Evolutionary conservation across 2,888 invertebrate genomes (phyloP).

Genomic region (Aphrophora alni): DNA sequence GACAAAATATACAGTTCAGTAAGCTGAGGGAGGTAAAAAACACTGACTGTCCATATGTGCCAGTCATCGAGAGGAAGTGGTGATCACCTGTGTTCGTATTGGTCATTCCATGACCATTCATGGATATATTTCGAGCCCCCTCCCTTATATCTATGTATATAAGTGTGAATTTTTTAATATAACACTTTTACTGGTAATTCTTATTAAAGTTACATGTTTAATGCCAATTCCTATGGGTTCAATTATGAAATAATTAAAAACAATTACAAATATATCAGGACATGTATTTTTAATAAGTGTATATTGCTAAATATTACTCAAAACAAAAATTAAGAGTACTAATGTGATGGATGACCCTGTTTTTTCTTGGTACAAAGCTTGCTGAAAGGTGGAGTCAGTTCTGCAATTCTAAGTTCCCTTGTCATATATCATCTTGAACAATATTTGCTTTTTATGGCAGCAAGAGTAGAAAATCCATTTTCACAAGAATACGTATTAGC

Average conservation of each 20-base stretch:
- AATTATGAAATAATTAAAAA: not conserved
- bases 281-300: not conserved
- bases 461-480: not conserved
- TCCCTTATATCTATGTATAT: too few relatives aligned
- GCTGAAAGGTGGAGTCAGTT: not conserved
- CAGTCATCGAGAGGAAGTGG: too few relatives aligned
- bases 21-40: too few relatives aligned
- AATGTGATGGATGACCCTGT: slow-evolving; percentile 3
- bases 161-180: too few relatives aligned
- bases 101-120: too few relatives aligned
- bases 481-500: not conserved
- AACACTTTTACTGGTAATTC: too few relatives aligned
- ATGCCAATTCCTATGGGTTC: not conserved
- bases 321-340: not conserved
- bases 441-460: not conserved
- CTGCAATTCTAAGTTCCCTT: not conserved
- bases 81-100: too few relatives aligned
- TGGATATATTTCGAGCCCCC: too few relatives aligned
- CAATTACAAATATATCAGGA: not conserved
- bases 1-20: too few relatives aligned
- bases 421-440: not conserved
- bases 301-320: not conserved
- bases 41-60: too few relatives aligned
- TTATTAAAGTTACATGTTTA: too few relatives aligned
- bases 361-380: not conserved